Evolutionary conservation across 1,140 invertebrate genomes (phyloP), one percentile per base, ranked within the genome.

Genomic region (Idris sp.): DNA sequence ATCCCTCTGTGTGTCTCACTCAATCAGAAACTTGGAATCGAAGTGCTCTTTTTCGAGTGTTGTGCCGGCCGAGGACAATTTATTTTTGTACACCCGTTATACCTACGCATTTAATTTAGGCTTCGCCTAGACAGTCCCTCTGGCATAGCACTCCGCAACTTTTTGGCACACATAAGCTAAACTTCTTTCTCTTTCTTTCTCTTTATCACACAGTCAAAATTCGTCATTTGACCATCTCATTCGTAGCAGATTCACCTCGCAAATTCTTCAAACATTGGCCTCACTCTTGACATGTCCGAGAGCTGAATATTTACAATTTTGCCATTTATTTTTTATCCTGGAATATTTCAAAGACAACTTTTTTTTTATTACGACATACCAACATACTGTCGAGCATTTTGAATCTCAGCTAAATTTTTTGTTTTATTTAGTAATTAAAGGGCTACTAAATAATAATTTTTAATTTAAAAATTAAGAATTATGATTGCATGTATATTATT

Each of bases 21-120:
- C 51, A 38, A 61, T 61, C 54, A 40, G 14, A 69, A 69, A 69
- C 33, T 69, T 53, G 44, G 46, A 68, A 58, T 68, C 41, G 41
- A n/a, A 51, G 31, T 41, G 35, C 28, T 44, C 53, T 59, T 68
- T 67, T 58, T 51, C 53, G 51, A 61, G 54, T 41, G 65, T 53
- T 61, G n/a, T n/a, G 54, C 54, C 43, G 28, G 13, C 48, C 62
- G 71, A 74, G 71, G 71, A 74, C 71, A 48, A 74, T 59, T 59
- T 74, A 74, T 74, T 74, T 74, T 74, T 22, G 62, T 67, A 46
- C 53, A 49, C 51, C 71, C 71, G 71, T 58, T 74, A 67, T 74
- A 74, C 71, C 71, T 74, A 74, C 59, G 71, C 71, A 74, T 74
- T 67, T 74, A 74, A 74, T 74, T 74, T 67, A 59, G 62, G 61